Percentiles rank a stretch among this genome's conserved stretches.
Conservation (phyloP, 1,140 invertebrate species). For the Linepithema humile region DNA sequence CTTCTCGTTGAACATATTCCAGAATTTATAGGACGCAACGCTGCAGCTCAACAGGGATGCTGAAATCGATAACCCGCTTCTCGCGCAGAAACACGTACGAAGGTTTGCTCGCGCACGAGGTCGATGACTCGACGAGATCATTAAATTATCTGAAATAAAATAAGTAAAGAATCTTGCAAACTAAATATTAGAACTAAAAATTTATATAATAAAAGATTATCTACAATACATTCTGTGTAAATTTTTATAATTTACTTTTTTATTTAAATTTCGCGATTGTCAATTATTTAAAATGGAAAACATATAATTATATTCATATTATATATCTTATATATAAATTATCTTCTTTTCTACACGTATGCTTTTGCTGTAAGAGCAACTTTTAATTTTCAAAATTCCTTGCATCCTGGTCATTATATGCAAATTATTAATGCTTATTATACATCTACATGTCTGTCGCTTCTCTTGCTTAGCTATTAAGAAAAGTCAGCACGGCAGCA, state of each 20-base stretch:
- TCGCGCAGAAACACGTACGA: constrained; percentile 70
- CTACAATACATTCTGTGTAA: background rate
- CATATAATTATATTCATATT: too few species aligned
- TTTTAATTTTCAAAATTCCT: background rate
- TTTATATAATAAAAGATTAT: background rate
- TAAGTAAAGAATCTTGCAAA: background rate
- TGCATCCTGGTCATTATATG: background rate
- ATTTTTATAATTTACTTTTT: background rate
- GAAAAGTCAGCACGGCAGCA: background rate
- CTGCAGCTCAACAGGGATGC: constrained; percentile 78
- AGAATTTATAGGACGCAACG: constrained; percentile 77
- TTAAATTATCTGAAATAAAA: constrained; percentile 19
- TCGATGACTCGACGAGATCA: constrained; percentile 46
- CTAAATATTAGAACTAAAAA: background rate
- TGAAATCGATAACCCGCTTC: constrained; percentile 82
- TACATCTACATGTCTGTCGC: background rate
- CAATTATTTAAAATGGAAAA: too few species aligned
- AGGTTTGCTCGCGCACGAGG: constrained; percentile 53
- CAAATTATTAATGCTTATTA: constrained; percentile 43
- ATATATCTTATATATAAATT: constrained; percentile 1
- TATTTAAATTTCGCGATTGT: too few species aligned
- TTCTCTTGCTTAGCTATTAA: constrained; percentile 14
- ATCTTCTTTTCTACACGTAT: background rate
- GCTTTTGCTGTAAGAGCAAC: background rate
- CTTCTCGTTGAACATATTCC: constrained; percentile 55